Percentiles rank a stretch among this genome's conserved stretches.
Evolutionary conservation across 2,888 invertebrate genomes (phyloP).

Genomic region (Rutpela maculata): DNA sequence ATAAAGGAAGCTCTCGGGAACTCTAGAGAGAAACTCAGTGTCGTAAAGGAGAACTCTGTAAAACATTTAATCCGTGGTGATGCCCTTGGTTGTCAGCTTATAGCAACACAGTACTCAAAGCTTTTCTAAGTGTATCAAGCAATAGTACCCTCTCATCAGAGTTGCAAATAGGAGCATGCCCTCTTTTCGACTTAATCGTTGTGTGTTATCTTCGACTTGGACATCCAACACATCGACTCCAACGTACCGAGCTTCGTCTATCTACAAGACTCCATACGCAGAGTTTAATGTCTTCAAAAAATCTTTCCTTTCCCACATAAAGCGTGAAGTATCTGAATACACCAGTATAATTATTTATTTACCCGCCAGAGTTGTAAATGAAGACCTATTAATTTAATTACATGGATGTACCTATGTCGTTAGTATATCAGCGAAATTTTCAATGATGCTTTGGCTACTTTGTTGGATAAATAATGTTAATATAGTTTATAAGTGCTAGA

Average conservation of each 20-base stretch:
- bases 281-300: slow-evolving; percentile 7
- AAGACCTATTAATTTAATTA: background rate
- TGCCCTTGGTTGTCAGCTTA: too few species aligned
- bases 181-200: background rate
- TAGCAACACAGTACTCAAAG: too few species aligned
- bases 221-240: background rate
- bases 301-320: slow-evolving; percentile 3
- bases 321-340: slow-evolving; percentile 7
- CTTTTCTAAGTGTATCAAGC: too few species aligned
- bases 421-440: background rate
- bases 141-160: too few species aligned
- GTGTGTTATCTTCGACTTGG: background rate
- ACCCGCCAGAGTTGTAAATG: slow-evolving; percentile 3
- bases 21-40: too few species aligned
- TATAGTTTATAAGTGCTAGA: too few species aligned
- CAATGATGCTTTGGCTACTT: background rate
- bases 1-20: too few species aligned
- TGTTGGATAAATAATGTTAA: background rate
- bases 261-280: background rate
- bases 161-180: too few species aligned
- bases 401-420: background rate
- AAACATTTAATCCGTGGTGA: too few species aligned
- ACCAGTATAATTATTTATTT: slow-evolving; percentile 4
- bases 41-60: too few species aligned
- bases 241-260: background rate